A percentile compares a stretch with the other conserved stretches of the same genome.
Evolutionary conservation across 2,113 vertebrate species (phyloP).

Genomic region (Chrysemys picta): DNA sequence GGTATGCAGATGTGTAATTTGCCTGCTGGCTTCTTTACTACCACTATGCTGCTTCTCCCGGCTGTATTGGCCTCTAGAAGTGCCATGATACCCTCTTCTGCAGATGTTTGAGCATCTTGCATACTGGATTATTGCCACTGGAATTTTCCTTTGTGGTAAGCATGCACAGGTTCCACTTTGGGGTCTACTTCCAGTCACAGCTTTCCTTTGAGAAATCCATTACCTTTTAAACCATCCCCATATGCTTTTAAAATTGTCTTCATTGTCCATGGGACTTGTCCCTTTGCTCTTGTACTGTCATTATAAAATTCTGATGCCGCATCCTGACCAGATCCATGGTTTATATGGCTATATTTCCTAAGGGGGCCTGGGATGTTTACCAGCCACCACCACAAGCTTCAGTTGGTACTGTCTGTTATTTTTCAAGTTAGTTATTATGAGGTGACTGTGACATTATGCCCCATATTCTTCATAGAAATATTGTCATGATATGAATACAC

Average conservation of each 20-base stretch:
- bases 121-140: background rate
- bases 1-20: background rate
- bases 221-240: background rate
- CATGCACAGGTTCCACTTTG: background rate
- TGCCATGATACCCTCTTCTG: background rate
- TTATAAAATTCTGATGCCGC: no score
- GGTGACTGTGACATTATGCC: no score
- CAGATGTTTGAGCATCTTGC: background rate
- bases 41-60: background rate
- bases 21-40: background rate
- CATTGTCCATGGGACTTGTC: background rate
- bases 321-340: no score
- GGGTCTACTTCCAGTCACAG: background rate
- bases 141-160: no score
- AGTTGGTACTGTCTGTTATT: no score
- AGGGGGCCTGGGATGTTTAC: no score
- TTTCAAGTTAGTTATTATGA: no score
- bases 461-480: no score
- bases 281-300: no score
- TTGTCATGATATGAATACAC: no score
- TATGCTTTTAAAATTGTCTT: background rate
- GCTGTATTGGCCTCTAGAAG: background rate
- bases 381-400: no score
- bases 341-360: no score
- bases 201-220: background rate